Base-by-base conservation (phyloP, 2,797 vertebrate genomes). In the Silurus lanzhouensis region DNA sequence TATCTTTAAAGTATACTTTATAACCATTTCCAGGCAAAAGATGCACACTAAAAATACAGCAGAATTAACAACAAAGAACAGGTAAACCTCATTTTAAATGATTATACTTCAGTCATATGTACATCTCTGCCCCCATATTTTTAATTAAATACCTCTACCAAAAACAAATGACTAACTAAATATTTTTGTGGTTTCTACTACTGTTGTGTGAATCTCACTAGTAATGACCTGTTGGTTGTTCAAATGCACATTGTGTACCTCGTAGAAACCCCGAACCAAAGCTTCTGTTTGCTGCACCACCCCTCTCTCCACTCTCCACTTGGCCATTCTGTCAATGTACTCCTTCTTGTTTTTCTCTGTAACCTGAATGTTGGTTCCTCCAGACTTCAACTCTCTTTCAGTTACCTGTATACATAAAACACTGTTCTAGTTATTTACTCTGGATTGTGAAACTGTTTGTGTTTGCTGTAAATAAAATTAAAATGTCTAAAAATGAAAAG, bases 301-400 rank as follows among this genome's bases (percentile, higher is more conserved):
- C 0, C 98, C 98, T 2, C 98, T 94, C 91, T 99, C 98, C 89
- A 98, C 97, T 87, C 98, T 93, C 98, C 98, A 99, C 91, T 97
- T 97, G 55, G 98, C 96, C 97, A 99, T 98, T 25, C 96, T 95
- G 91, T 99, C 98, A 0, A 99, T 99, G 87, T 99, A 99, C 76
- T 99, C 97, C 85, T 99, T 99, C 92, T 99, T 99, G 92, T 99
- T 99, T 93, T 99, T 99, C 92, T 99, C 98, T 0, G 97, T 98
- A 90, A 99, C 98, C 64, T 97, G 97, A 22, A 96, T 95, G 88
- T 99, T 97, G 90, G 97, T 94, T 2, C 98, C 98, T 1, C 98
- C 98, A 0, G 98, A 98, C 91, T 98, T 99, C 72, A 99, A 83
- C 92, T 99, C 98, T 84, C 98, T 95, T 91, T 99, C 98, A 0